Evolutionary conservation across 2,797 vertebrate species (phyloP).

Genomic region (Amniataba percoides): DNA sequence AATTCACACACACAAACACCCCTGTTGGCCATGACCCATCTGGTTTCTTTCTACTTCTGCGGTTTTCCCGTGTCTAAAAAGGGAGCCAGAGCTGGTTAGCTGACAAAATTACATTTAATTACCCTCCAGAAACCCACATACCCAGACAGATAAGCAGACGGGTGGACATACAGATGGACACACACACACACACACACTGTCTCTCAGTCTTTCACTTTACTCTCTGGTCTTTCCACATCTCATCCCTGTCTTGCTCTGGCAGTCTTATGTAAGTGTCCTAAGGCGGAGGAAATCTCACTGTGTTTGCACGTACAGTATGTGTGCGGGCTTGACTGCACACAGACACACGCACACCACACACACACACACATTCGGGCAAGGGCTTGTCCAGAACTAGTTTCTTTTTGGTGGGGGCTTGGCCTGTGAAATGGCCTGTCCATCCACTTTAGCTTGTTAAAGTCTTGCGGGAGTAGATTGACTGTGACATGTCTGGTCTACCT

Average conservation of each 20-base stretch:
- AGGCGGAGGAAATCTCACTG: constrained; percentile 48
- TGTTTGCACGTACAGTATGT: constrained; percentile 60
- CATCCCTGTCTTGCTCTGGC: constrained; percentile 64
- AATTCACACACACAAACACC: constrained; percentile 76
- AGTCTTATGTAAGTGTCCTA: constrained; percentile 73
- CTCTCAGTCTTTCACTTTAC: constrained; percentile 68
- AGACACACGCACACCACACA: not conserved
- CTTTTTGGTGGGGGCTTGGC: constrained; percentile 42
- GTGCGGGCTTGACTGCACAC: constrained; percentile 40
- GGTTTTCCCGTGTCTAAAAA: constrained; percentile 74
- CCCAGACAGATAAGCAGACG: constrained; percentile 45
- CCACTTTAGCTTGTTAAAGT: constrained; percentile 74
- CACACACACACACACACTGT: constrained; percentile 8
- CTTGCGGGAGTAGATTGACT: constrained; percentile 70
- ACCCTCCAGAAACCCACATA: constrained; percentile 64
- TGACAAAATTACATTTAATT: constrained; percentile 81
- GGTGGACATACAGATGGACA: constrained; percentile 39
- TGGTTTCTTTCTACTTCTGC: constrained; percentile 74
- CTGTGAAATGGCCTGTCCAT: constrained; percentile 70
- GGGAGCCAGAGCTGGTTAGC: constrained; percentile 65
- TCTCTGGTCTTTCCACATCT: constrained; percentile 65
- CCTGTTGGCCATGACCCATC: constrained; percentile 77
- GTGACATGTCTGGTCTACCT: constrained; percentile 74
- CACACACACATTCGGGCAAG: constrained; percentile 10
- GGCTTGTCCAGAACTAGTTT: constrained; percentile 54